Conservation (phyloP, 2,888 invertebrate genomes). For the Stenodema calcarata region DNA sequence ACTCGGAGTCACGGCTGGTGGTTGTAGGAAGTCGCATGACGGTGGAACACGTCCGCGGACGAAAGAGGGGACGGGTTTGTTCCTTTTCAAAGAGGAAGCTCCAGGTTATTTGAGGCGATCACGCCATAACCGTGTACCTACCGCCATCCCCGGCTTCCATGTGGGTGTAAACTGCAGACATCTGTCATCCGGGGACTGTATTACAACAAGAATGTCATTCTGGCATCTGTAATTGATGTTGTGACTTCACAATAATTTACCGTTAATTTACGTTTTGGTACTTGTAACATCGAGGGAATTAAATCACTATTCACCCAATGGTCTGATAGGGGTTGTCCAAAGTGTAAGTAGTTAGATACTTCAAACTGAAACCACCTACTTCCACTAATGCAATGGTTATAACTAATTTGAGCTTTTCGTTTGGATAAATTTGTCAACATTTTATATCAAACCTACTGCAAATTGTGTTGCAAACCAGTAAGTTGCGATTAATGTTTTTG, state of each 20-base stretch:
- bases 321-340: too few species aligned
- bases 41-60: not conserved
- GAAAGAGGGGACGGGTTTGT: not conserved
- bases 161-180: conserved; percentile 21
- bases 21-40: conserved; percentile 16
- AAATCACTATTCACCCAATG: too few species aligned
- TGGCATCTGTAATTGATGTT: conserved; percentile 1
- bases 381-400: too few species aligned
- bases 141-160: not conserved
- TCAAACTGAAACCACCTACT: too few species aligned
- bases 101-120: conserved; percentile 3
- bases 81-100: conserved; percentile 7
- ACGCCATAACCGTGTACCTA: conserved; percentile 19
- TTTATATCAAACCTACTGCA: too few species aligned
- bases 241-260: not conserved
- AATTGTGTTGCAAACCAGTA: too few species aligned
- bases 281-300: too few species aligned
- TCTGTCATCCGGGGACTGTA: not conserved
- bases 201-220: conserved; percentile 11
- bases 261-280: not conserved
- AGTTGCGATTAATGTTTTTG: too few species aligned
- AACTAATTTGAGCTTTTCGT: too few species aligned
- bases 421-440: too few species aligned
- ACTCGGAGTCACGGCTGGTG: not conserved
- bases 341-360: too few species aligned